Percentiles rank a stretch among this genome's conserved stretches.
Evolutionary conservation across 2,113 vertebrate genomes (phyloP).

Genomic region (Hoplias malabaricus): DNA sequence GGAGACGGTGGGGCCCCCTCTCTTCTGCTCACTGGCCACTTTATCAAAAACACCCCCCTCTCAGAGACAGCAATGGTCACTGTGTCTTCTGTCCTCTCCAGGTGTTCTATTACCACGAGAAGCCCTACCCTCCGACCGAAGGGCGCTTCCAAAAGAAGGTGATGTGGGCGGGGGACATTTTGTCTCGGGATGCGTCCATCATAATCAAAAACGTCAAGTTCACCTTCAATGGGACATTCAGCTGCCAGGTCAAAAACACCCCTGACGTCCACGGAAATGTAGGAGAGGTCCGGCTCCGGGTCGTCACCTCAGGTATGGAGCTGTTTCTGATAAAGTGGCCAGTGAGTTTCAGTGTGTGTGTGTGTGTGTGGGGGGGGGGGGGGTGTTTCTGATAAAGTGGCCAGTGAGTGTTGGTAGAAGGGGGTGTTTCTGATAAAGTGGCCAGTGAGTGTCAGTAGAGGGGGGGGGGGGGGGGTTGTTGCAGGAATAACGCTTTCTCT

Average conservation of each 20-base stretch:
- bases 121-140: slow-evolving; percentile 63
- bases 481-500: not conserved
- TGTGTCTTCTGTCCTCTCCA: not conserved
- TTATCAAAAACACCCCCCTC: too few species aligned
- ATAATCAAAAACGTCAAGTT: slow-evolving; percentile 80
- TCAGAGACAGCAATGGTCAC: too few species aligned
- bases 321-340: not conserved
- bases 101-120: slow-evolving; percentile 83
- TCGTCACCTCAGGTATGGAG: slow-evolving; percentile 74
- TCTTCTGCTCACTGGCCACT: too few species aligned
- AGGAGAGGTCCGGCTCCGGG: slow-evolving; percentile 80
- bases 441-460: too few species aligned
- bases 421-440: too few species aligned
- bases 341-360: too few species aligned
- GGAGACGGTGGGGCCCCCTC: slow-evolving; percentile 86
- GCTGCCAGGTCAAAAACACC: slow-evolving; percentile 89
- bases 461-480: too few species aligned
- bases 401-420: too few species aligned
- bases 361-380: too few species aligned
- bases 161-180: slow-evolving; percentile 83
- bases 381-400: too few species aligned
- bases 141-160: slow-evolving; percentile 81
- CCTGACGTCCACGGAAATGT: slow-evolving; percentile 83
- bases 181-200: slow-evolving; percentile 81
- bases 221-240: slow-evolving; percentile 87